Percentiles rank a stretch among this genome's conserved stretches.
Conservation (phyloP, 1,140 invertebrate genomes). For the Drosophila grimshawi region DNA sequence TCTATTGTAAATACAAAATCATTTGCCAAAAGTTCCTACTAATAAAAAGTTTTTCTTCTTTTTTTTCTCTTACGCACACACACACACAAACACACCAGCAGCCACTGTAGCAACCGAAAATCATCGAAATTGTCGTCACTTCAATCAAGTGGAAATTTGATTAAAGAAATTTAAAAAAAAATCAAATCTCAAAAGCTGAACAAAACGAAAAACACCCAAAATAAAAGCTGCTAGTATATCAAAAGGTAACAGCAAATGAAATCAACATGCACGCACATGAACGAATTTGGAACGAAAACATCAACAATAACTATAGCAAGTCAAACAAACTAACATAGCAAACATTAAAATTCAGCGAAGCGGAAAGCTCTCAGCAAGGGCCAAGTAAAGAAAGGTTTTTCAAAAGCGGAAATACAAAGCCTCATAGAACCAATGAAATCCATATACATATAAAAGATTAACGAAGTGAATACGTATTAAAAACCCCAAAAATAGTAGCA, state of each 20-base stretch:
- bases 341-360: constrained; percentile 74
- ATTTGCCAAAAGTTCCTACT: constrained; percentile 10
- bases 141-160: constrained; percentile 82
- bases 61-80: background rate
- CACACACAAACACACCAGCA: constrained; percentile 21
- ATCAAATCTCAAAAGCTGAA: constrained; percentile 65
- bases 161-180: constrained; percentile 61
- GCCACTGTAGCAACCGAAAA: constrained; percentile 60
- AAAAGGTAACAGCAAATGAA: constrained; percentile 65
- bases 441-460: constrained; percentile 28
- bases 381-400: constrained; percentile 16
- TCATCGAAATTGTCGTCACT: constrained; percentile 80
- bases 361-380: constrained; percentile 34
- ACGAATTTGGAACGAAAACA: constrained; percentile 38
- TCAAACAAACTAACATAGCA: constrained; percentile 24
- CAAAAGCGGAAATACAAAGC: constrained; percentile 12
- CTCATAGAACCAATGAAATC: constrained; percentile 16
- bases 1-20: background rate
- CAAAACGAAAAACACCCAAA: constrained; percentile 20
- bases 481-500: constrained; percentile 23
- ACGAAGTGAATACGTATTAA: constrained; percentile 29
- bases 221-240: constrained; percentile 58
- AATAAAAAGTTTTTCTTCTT: constrained; percentile 43
- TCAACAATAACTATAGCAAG: background rate
- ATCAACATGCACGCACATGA: constrained; percentile 77